phyloP scores from a whole-genome alignment of 2,113 vertebrate genomes.

The Plecturocebus donacophilus region DNA sequence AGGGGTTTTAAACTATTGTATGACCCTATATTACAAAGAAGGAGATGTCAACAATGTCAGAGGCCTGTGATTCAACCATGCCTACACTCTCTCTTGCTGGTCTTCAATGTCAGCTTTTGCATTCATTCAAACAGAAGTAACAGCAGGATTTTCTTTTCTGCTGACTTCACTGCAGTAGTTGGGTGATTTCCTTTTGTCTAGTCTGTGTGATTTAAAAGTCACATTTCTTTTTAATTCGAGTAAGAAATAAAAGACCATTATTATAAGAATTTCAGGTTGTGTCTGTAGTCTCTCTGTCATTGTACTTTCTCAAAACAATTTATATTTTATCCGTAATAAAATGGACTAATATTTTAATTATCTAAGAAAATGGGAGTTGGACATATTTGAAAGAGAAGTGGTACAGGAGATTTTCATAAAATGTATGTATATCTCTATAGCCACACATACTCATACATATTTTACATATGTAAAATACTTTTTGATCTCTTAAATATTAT shows the following conservation, averaged over 20 bases:
- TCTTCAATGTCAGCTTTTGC: slow-evolving; percentile 34
- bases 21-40: not conserved
- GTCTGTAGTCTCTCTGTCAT: not conserved
- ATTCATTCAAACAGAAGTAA: slow-evolving; percentile 35
- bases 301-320: slow-evolving; percentile 27
- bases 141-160: not conserved
- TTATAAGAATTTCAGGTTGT: slow-evolving; percentile 39
- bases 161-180: slow-evolving; percentile 17
- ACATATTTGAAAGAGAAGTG: slow-evolving; percentile 16
- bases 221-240: slow-evolving; percentile 56
- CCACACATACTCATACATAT: not conserved
- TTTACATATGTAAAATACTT: not conserved
- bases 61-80: not conserved
- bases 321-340: slow-evolving; percentile 4
- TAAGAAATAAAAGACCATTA: slow-evolving; percentile 20
- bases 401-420: not conserved
- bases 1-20: slow-evolving; percentile 4
- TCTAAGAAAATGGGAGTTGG: not conserved
- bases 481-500: not conserved
- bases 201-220: slow-evolving; percentile 33
- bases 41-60: not conserved
- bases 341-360: slow-evolving; percentile 23
- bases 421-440: not conserved
- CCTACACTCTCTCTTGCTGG: not conserved
- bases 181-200: slow-evolving; percentile 5